Conservation (phyloP, 2,113 vertebrate genomes). For the Diadophis punctatus region DNA sequence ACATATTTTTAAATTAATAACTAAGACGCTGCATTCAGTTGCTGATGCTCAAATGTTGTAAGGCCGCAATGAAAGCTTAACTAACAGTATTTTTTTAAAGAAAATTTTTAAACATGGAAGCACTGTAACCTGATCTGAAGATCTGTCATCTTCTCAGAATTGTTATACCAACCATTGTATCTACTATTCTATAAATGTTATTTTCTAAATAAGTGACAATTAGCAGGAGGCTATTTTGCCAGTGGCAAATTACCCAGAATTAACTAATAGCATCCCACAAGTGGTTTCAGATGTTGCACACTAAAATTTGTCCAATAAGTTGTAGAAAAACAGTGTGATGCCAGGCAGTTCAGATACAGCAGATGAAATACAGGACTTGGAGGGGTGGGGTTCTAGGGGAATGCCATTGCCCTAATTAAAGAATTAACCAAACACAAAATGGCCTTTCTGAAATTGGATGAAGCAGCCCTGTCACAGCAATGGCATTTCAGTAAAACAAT, state of each 20-base stretch:
- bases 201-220: slow-evolving; percentile 16
- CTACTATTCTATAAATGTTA: neutral
- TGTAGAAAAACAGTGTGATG: neutral
- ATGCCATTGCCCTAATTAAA: slow-evolving; percentile 13
- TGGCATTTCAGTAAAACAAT: neutral
- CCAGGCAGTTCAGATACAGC: neutral
- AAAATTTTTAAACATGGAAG: neutral
- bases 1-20: neutral
- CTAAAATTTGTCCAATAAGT: neutral
- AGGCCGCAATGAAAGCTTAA: neutral
- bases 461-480: neutral
- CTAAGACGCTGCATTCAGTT: neutral
- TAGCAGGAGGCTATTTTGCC: neutral
- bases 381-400: neutral
- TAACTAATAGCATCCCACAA: slow-evolving; percentile 9
- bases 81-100: neutral
- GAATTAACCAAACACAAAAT: neutral
- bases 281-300: neutral
- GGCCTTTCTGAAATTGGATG: neutral
- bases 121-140: neutral
- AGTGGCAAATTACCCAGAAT: slow-evolving; percentile 3
- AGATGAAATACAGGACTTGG: neutral
- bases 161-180: neutral
- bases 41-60: neutral
- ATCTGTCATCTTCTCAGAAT: neutral